A percentile compares a stretch with the other conserved stretches of the same genome.
These are phyloP conservation scores for Nothobranchius furzeri DNA, from an alignment of 2,113 vertebrate genomes.

Conservation along the genomic window DNA sequence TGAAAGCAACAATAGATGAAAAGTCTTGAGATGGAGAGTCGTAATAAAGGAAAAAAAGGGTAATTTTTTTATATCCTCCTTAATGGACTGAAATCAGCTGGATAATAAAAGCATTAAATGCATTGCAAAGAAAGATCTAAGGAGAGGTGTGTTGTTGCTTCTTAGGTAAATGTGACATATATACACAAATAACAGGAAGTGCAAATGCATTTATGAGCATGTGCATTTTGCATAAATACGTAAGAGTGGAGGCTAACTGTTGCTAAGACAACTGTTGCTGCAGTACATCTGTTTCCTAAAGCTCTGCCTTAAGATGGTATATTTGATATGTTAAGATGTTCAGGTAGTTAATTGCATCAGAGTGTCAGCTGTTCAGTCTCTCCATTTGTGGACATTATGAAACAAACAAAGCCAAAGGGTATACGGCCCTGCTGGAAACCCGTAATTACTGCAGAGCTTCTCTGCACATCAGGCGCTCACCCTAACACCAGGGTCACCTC, in stretches of 20 bases:
- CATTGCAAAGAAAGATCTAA: not conserved
- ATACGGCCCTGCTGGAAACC: conserved; percentile 21
- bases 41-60: not conserved
- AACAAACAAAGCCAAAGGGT: conserved; percentile 62
- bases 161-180: conserved; percentile 14
- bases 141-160: conserved; percentile 12
- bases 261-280: conserved; percentile 18
- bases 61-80: conserved; percentile 14
- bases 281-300: conserved; percentile 1
- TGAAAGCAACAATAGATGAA: conserved; percentile 40
- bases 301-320: not conserved
- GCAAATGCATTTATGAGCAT: conserved; percentile 2
- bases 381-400: conserved; percentile 7
- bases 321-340: conserved; percentile 33
- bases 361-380: conserved; percentile 35
- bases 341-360: conserved; percentile 42
- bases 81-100: conserved; percentile 20
- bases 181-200: not conserved
- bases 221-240: conserved; percentile 1
- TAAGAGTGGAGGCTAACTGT: conserved; percentile 1
- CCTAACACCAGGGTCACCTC: conserved; percentile 65
- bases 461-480: conserved; percentile 55
- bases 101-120: conserved; percentile 23
- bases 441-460: conserved; percentile 51
- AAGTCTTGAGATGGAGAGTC: conserved; percentile 24